A percentile compares a stretch with the other conserved stretches of the same genome.
Evolutionary conservation across 2,888 invertebrate genomes (phyloP).

Genomic region (Ferdinandea cuprea): DNA sequence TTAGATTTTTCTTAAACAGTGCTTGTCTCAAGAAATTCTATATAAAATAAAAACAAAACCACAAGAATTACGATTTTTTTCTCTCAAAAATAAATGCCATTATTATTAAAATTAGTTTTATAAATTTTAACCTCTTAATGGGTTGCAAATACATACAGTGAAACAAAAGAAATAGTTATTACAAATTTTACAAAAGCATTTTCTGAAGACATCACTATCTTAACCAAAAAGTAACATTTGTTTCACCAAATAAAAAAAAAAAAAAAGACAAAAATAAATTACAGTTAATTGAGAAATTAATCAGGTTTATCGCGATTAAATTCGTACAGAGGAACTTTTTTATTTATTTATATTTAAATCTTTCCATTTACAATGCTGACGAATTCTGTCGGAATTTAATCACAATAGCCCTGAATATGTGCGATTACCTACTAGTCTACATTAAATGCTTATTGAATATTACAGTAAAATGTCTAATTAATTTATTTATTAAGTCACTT

Average conservation of each 20-base stretch:
- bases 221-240: background rate
- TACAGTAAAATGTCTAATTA: conserved; percentile 32
- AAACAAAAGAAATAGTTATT: conserved; percentile 2
- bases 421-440: conserved; percentile 13
- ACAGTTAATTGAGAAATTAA: conserved; percentile 30
- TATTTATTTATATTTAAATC: no score
- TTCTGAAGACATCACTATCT: background rate
- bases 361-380: no score
- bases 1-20: no score
- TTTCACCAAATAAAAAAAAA: background rate
- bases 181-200: background rate
- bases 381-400: no score
- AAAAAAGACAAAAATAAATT: conserved; percentile 25
- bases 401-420: no score
- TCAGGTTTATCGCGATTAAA: no score
- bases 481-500: conserved; percentile 60
- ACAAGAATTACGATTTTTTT: background rate
- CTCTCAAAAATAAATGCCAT: conserved; percentile 27
- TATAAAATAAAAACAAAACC: background rate
- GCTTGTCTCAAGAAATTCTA: background rate
- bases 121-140: conserved; percentile 2
- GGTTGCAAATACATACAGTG: conserved; percentile 16
- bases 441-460: conserved; percentile 10
- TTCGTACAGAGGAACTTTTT: no score
- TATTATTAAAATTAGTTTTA: conserved; percentile 22